Conservation (phyloP, 2,797 vertebrate genomes). For the Fratercula arctica region DNA sequence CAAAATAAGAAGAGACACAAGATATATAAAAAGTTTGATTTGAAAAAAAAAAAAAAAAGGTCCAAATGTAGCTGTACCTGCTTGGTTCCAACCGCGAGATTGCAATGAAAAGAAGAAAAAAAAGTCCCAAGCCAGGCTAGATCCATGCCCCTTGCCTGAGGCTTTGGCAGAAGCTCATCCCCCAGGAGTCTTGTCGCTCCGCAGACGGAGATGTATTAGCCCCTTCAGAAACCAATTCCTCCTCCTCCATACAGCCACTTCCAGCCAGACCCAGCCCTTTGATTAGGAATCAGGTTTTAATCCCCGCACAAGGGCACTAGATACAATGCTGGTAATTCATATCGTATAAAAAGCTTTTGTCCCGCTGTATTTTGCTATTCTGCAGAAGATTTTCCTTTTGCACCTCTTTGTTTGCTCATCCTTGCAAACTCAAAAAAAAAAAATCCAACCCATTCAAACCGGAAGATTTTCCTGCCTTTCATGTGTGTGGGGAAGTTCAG, state of each 20-base stretch:
- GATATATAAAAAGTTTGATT: neutral
- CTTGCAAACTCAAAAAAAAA: neutral
- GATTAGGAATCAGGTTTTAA: neutral
- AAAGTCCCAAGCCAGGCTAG: neutral
- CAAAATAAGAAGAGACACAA: neutral
- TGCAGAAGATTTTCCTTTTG: neutral
- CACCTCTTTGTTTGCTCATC: neutral
- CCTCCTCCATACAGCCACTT: neutral
- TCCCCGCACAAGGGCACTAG: neutral
- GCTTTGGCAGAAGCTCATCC: neutral
- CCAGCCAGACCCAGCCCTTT: neutral
- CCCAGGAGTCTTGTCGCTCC: neutral
- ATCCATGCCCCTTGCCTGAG: neutral
- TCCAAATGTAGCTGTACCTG: neutral
- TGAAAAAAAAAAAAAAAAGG: neutral
- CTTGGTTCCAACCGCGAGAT: neutral
- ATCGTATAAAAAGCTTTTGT: neutral
- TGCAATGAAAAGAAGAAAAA: neutral
- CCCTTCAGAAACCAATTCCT: neutral
- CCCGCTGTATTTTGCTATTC: accelerated
- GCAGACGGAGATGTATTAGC: neutral
- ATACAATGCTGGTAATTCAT: neutral
- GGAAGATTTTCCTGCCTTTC: neutral
- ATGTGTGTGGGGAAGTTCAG: neutral
- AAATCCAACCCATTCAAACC: neutral